Conservation (phyloP, 2,888 invertebrate species). For the Eupsilia transversa region DNA sequence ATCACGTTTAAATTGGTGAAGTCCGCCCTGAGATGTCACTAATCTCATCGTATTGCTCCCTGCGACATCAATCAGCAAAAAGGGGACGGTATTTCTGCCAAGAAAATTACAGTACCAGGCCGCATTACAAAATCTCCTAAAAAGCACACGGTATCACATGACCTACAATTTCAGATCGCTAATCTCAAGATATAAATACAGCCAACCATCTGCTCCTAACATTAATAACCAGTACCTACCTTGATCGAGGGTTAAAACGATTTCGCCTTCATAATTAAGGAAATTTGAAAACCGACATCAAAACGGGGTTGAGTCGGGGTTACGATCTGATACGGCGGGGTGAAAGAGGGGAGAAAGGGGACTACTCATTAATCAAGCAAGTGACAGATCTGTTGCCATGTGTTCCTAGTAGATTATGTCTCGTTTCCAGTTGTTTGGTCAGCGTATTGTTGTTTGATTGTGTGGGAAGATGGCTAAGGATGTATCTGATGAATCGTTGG, state of each 20-base stretch:
- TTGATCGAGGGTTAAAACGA: slow-evolving; percentile 77
- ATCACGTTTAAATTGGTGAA: too few species aligned
- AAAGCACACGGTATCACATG: slow-evolving; percentile 35
- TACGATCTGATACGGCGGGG: slow-evolving; percentile 72
- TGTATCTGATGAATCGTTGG: background rate
- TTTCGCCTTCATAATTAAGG: slow-evolving; percentile 86
- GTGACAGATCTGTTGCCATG: slow-evolving; percentile 81
- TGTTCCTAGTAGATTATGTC: slow-evolving; percentile 78
- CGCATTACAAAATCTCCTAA: background rate
- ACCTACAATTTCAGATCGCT: slow-evolving; percentile 56
- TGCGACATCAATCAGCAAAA: background rate
- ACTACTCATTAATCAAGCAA: slow-evolving; percentile 84
- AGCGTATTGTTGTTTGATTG: slow-evolving; percentile 65
- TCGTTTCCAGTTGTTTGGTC: slow-evolving; percentile 77
- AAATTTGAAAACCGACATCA: slow-evolving; percentile 86
- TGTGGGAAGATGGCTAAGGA: slow-evolving; percentile 14
- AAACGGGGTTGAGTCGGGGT: slow-evolving; percentile 69
- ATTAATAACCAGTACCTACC: slow-evolving; percentile 58
- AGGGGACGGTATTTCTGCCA: background rate
- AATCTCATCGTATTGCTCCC: background rate
- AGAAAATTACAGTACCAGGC: background rate
- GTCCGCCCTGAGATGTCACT: background rate
- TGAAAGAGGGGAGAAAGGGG: slow-evolving; percentile 67
- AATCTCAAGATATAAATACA: slow-evolving; percentile 61
- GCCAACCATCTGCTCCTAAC: slow-evolving; percentile 53